Evolutionary conservation across 2,113 vertebrate genomes (phyloP), one percentile per base, ranked within the genome.

Genomic region (Alexandromys fortis): DNA sequence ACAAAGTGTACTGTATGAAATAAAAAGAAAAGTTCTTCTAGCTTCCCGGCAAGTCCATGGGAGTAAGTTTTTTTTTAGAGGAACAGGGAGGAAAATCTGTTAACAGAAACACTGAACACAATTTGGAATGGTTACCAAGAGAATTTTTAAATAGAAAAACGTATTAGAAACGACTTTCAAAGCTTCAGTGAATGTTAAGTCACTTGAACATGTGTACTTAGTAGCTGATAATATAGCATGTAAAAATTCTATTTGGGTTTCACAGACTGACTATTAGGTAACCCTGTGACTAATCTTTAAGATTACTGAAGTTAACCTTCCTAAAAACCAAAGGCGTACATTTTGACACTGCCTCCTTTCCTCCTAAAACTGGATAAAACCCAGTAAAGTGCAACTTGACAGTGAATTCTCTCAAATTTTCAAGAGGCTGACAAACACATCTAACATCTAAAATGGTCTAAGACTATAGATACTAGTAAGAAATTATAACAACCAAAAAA

Each of bases 381-480:
- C 94, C 97, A 97, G 96, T 97, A 98, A 98, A 98, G 97, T 97
- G 97, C 97, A 97, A 97, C 96, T 95, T 97, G 97, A 98, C 97
- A 98, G 97, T 97, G 88, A 95, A 95, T 72, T 96, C 97, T 95
- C 94, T 95, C 92, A 92, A 86, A 96, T 96, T 97, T 94, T 97
- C 97, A 97, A 98, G 97, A 97, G 96, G 97, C 76, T 97, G 96
- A 91, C 81, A 96, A 97, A 97, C 94, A 90, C 65, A 94, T 90
- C 90, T 96, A 95, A 90, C 58, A 85, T 77, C 96, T 95, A 97
- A 96, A 89, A 89, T 93, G n/a, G 86, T 86, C 89, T 96, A 97
- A 95, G 67, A 94, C 92, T 97, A 92, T 63, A 89, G 86, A 73
- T 95, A 94, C 89, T 95, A 97, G 85, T 21, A 88, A 88, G 95